These are phyloP conservation scores for Pelodytes ibericus DNA, from an alignment of 2,797 vertebrate genomes.

Conservation along the genomic window DNA sequence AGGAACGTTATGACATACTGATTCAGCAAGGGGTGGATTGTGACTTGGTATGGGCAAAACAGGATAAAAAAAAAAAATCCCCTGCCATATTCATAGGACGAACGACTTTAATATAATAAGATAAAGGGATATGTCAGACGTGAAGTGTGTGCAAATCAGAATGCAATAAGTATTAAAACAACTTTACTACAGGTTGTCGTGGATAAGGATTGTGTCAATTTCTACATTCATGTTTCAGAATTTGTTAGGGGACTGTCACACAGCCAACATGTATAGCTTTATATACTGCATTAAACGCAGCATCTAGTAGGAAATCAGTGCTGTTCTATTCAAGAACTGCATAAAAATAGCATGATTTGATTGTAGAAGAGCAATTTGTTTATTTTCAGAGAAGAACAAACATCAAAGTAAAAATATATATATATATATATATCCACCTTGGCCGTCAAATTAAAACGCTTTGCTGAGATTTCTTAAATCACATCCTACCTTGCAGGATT, in stretches of 20 bases:
- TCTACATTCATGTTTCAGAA: background rate
- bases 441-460: too few relatives aligned
- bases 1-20: constrained; percentile 60
- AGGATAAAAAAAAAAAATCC: constrained; percentile 43
- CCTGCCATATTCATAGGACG: constrained; percentile 62
- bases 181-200: background rate
- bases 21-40: constrained; percentile 26
- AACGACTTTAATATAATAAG: constrained; percentile 61
- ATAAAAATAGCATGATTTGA: constrained; percentile 8
- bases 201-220: background rate
- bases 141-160: constrained; percentile 58
- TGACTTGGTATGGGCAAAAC: constrained; percentile 60
- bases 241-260: background rate
- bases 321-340: background rate
- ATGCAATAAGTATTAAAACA: background rate
- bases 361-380: constrained; percentile 2
- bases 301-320: background rate
- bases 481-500: too few relatives aligned
- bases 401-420: background rate
- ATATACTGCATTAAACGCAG: constrained; percentile 20
- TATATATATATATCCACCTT: too few relatives aligned
- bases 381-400: background rate
- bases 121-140: constrained; percentile 64
- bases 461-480: too few relatives aligned
- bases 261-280: background rate